Evolutionary conservation across 1,140 invertebrate genomes (phyloP), one percentile per base, ranked within the genome.

Genomic region (Amyelois transitella): DNA sequence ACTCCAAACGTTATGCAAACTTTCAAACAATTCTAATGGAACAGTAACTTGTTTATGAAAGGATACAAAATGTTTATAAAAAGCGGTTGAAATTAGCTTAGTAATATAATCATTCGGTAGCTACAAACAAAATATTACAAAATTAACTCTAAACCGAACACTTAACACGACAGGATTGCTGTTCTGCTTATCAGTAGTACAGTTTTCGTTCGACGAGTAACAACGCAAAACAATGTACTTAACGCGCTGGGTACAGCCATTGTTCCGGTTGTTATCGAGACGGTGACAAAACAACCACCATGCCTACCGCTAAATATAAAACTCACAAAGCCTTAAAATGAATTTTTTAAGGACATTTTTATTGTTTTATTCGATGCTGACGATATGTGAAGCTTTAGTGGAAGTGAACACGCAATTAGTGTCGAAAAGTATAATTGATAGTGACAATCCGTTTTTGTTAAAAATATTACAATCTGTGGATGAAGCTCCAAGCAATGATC

Each of bases 401-500:
- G 18, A 51, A 32, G 25, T 25, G 22, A 49, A 52, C 18, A 17
- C 8, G 4, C n/a, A 22, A 6, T 8, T n/a, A 24, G 53, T 38
- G 24, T 47, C 38, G 38, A 48, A 48, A 20, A 38, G 43, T 62
- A 53, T n/a, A 20, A 69, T 52, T 51, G 67, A 77, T 47, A 73
- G 62, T 51, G 67, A 77, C 44, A 73, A 63, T 49, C 61, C 71
- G 8, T 22, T 77, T 28, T 62, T 76, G 17, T 57, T 57, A 45
- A 79, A 81, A 53, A 67, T 80, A 19, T 53, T 84, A 7, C 55
- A 80, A 55, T 58, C 72, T 5, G 64, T 84, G 19, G 75, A 83
- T 19, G 64, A 54, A 32, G 73, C 80, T 6, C 70, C 54, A 0
- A 75, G 53, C 60, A 64, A 82, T 22, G 64, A 77, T 55, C 64